Base-by-base conservation (phyloP, 2,113 vertebrate genomes). In the Leucopternis melanops region DNA sequence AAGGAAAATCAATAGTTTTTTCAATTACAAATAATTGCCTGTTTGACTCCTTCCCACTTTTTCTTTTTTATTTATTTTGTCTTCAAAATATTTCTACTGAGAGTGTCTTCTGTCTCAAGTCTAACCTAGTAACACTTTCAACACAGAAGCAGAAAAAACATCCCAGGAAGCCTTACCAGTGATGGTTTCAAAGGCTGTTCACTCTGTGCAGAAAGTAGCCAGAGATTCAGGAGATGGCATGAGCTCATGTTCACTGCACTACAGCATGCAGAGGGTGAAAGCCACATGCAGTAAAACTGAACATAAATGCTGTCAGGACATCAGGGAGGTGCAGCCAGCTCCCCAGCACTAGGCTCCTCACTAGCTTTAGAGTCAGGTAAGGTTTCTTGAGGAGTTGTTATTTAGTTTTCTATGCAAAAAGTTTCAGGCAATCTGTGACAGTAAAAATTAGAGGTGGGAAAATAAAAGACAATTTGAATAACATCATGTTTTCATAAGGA, bases 1-100 rank as follows among this genome's bases (percentile, higher is more conserved):
- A 98, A 98, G 96, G 92, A 97, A 98, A 98, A 98, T 98, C 98
- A 98, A 98, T 98, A 98, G 77, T 94, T 98, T 98, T 98, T 98
- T 98, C 98, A 97, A 96, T 98, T 98, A 97, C 97, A 98, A 98
- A 98, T 98, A 98, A 98, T 98, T 98, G 98, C 97, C 92, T 97
- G 81, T 94, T 98, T 97, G 97, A 98, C 93, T 98, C 86, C 91
- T 97, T 98, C 73, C 86, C 88, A 97, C 97, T 98, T 97, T 96
- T 97, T 98, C 97, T 97, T 97, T 98, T 98, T 98, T 98, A 98
- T 98, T 98, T 98, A 98, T 98, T 98, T 98, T 95, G 61, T 92
- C 84, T 95, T 97, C 96, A 95, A 93, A 97, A 95, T 96, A 97
- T 98, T 98, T 97, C 90, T 92, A 75, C 86, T 47, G 52, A 96